Evolutionary conservation across 2,797 vertebrate species (phyloP).

Genomic region (Tachyglossus aculeatus): DNA sequence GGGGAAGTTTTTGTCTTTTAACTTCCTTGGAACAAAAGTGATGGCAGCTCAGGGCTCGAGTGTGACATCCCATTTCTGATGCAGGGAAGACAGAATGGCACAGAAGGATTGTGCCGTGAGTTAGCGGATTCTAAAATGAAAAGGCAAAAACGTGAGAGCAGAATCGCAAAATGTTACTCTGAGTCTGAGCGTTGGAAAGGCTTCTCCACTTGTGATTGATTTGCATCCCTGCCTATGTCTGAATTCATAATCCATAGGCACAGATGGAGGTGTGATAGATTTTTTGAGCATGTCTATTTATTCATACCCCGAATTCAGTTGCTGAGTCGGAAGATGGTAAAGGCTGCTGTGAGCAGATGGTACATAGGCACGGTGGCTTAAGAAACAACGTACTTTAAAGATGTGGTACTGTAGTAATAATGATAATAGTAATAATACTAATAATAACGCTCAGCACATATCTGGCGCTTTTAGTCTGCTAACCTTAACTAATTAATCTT

Average conservation of each 20-base stretch:
- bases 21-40: constrained; percentile 48
- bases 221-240: constrained; percentile 51
- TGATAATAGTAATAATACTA: constrained; percentile 70
- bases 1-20: constrained; percentile 58
- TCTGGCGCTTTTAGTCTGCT: constrained; percentile 66
- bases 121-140: constrained; percentile 42
- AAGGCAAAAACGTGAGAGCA: constrained; percentile 41
- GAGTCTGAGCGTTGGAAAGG: constrained; percentile 40
- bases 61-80: constrained; percentile 19
- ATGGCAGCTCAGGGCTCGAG: constrained; percentile 41
- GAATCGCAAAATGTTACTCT: constrained; percentile 46
- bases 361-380: constrained; percentile 48
- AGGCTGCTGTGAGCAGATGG: constrained; percentile 63
- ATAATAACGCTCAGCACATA: constrained; percentile 68
- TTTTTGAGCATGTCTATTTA: constrained; percentile 58
- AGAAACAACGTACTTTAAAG: constrained; percentile 40
- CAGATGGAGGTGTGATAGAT: constrained; percentile 55
- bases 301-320: constrained; percentile 58
- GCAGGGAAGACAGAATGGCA: constrained; percentile 35
- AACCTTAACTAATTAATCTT: constrained; percentile 69
- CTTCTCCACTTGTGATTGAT: constrained; percentile 48
- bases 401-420: constrained; percentile 54
- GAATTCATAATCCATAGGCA: constrained; percentile 65
- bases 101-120: constrained; percentile 15
- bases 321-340: constrained; percentile 30